Conservation (phyloP, 2,113 vertebrate species). For the Semicossyphus pulcher region DNA sequence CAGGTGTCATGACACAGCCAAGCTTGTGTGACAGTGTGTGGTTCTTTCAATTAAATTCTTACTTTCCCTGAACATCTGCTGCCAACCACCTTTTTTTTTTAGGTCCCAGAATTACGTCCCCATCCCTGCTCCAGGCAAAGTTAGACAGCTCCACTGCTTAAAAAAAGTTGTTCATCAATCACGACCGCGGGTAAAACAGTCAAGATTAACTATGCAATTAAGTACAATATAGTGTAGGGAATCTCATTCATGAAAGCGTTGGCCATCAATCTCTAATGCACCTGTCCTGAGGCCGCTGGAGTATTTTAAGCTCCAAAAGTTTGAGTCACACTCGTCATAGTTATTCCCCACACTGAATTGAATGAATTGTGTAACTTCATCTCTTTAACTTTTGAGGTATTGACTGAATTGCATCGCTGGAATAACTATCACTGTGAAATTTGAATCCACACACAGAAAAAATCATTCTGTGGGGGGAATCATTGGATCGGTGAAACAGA, state of each 20-base stretch:
- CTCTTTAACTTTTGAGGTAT: conserved; percentile 1
- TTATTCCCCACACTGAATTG: conserved; percentile 8
- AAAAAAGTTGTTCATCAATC: conserved; percentile 41
- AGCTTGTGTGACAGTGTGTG: neutral
- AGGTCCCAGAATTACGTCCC: neutral
- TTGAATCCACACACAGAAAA: conserved; percentile 23
- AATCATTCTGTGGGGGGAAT: neutral
- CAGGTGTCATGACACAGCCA: neutral
- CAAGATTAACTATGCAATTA: conserved; percentile 54
- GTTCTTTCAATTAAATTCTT: conserved; percentile 1
- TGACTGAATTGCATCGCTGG: neutral
- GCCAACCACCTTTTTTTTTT: neutral
- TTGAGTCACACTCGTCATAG: conserved; percentile 8
- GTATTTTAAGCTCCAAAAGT: conserved; percentile 55
- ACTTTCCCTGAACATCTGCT: conserved; percentile 4
- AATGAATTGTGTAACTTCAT: conserved; percentile 1
- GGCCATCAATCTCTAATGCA: conserved; percentile 42
- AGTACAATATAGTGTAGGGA: conserved; percentile 28
- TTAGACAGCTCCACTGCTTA: conserved; percentile 9
- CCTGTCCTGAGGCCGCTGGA: conserved; percentile 21
- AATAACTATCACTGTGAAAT: conserved; percentile 14
- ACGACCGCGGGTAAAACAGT: conserved; percentile 45
- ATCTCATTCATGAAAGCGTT: conserved; percentile 38
- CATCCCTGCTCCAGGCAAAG: neutral
- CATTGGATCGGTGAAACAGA: conserved; percentile 6